phyloP scores from a whole-genome alignment of 2,888 invertebrate genomes.

The Micoletzkya japonica region DNA sequence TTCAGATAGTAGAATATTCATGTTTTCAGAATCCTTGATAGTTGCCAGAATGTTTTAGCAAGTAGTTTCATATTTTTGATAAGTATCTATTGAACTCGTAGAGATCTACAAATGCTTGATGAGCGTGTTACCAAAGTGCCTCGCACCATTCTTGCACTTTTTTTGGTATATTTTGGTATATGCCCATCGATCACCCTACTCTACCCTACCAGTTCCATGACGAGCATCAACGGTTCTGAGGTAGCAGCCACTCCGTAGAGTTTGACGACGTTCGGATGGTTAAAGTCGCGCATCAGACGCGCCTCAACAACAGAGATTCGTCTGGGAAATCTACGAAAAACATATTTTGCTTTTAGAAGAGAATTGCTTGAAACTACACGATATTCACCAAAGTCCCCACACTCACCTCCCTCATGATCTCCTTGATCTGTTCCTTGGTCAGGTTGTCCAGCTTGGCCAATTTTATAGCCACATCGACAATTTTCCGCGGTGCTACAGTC shows the following conservation, averaged over 20 bases:
- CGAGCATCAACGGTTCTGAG: slow-evolving; percentile 23
- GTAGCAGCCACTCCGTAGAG: slow-evolving; percentile 20
- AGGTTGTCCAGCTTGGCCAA: slow-evolving; percentile 19
- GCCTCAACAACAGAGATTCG: slow-evolving; percentile 1
- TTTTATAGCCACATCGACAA: slow-evolving; percentile 25
- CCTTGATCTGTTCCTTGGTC: slow-evolving; percentile 29
- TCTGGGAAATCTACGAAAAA: too few relatives aligned
- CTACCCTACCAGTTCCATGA: slow-evolving; percentile 10
- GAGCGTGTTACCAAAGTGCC: too few relatives aligned
- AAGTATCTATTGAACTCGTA: too few relatives aligned
- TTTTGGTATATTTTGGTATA: not conserved
- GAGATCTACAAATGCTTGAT: too few relatives aligned
- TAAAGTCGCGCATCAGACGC: slow-evolving; percentile 22
- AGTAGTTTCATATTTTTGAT: too few relatives aligned
- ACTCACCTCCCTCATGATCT: slow-evolving; percentile 27
- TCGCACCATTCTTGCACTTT: too few relatives aligned
- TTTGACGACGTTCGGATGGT: slow-evolving; percentile 14
- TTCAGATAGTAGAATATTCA: too few relatives aligned
- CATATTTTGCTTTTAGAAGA: too few relatives aligned
- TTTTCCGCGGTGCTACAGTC: slow-evolving; percentile 11
- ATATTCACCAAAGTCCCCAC: not conserved
- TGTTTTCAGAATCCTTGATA: too few relatives aligned
- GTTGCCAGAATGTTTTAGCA: too few relatives aligned
- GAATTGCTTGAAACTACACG: not conserved
- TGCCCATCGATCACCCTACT: not conserved